These are phyloP conservation scores for Microcebus tavaratra DNA, from an alignment of 2,113 vertebrate genomes.

Conservation along the genomic window DNA sequence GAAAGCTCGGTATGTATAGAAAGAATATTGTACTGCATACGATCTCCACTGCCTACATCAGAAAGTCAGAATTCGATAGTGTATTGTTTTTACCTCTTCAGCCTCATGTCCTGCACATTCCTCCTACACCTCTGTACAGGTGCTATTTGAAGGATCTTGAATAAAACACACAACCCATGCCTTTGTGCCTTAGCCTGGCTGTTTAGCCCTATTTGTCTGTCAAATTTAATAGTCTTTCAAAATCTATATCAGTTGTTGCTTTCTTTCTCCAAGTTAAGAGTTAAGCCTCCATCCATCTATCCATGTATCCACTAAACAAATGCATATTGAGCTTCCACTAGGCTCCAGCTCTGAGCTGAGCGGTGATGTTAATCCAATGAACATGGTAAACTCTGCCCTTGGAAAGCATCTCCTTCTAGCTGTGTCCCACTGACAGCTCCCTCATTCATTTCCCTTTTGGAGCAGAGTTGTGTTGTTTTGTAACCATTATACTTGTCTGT, in stretches of 20 bases:
- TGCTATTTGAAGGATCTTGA: background rate
- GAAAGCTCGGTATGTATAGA: background rate
- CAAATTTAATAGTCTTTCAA: constrained; percentile 21
- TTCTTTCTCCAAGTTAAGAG: background rate
- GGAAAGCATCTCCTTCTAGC: background rate
- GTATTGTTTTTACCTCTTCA: background rate
- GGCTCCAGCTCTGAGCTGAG: background rate
- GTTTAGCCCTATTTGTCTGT: background rate
- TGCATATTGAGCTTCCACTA: background rate
- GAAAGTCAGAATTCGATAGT: background rate
- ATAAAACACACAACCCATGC: constrained; percentile 18
- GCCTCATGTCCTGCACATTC: background rate
- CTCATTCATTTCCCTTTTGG: background rate
- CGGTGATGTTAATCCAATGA: background rate
- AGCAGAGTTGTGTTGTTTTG: background rate
- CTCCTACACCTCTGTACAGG: background rate
- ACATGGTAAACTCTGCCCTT: background rate
- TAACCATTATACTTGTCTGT: background rate
- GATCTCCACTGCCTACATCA: background rate
- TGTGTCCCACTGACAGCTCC: background rate
- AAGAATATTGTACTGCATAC: background rate
- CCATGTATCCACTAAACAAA: background rate
- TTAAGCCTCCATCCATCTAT: background rate
- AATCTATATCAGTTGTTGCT: background rate
- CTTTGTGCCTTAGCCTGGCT: background rate